Evolutionary conservation across 2,113 vertebrate genomes (phyloP).

Genomic region (Verasper variegatus): DNA sequence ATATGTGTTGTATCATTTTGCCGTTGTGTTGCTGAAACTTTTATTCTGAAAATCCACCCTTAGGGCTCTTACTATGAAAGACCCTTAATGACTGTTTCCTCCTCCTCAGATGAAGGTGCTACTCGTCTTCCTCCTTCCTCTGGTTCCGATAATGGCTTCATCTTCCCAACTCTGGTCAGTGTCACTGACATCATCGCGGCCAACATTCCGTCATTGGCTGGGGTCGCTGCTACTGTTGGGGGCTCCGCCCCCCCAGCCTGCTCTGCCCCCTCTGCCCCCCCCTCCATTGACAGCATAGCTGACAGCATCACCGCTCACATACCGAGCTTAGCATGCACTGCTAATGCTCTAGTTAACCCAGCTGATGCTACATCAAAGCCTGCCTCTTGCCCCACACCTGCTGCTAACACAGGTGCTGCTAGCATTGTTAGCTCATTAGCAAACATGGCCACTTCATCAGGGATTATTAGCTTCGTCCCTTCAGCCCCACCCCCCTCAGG

Average conservation of each 20-base stretch:
- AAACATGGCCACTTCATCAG: constrained; percentile 45
- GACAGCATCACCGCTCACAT: constrained; percentile 36
- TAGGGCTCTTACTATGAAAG: neutral
- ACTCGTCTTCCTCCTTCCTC: neutral
- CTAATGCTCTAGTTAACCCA: constrained; percentile 16
- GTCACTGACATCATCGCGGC: constrained; percentile 51
- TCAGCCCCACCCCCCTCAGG: constrained; percentile 2
- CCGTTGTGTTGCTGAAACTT: neutral
- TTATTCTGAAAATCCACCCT: neutral
- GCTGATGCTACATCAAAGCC: neutral
- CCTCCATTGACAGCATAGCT: constrained; percentile 24
- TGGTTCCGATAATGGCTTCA: neutral
- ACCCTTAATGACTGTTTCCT: constrained; percentile 6
- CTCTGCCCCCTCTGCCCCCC: fast-evolving
- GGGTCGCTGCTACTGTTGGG: neutral
- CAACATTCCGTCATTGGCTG: constrained; percentile 60
- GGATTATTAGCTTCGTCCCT: constrained; percentile 14
- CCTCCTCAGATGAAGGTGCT: constrained; percentile 42
- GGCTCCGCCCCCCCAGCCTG: neutral
- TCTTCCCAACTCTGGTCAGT: constrained; percentile 32
- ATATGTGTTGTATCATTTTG: neutral
- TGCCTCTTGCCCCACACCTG: neutral
- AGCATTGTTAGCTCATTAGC: constrained; percentile 48
- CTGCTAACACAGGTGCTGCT: neutral
- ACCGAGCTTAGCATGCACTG: constrained; percentile 50